Conservation (phyloP, 2,113 vertebrate genomes). For the Gasterosteus nipponicus region DNA sequence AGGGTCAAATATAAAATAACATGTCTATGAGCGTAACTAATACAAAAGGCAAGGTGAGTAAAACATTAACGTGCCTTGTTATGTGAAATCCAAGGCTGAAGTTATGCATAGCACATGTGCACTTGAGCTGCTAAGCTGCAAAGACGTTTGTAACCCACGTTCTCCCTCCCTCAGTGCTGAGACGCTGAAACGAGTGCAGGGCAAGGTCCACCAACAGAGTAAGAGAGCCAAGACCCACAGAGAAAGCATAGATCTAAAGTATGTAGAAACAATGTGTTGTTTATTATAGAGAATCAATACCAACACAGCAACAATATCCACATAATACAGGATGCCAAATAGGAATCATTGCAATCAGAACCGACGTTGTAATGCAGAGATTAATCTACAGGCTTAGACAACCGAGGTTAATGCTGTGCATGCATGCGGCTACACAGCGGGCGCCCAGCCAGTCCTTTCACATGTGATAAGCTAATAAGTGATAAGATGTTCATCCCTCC, state of each 20-base stretch:
- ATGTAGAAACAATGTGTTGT: neutral
- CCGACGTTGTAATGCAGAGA: slow-evolving; percentile 3
- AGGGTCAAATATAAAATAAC: slow-evolving; percentile 8
- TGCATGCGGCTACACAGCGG: slow-evolving; percentile 11
- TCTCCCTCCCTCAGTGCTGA: neutral
- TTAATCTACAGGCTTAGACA: slow-evolving; percentile 6
- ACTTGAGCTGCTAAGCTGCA: neutral
- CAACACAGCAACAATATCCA: too few species aligned
- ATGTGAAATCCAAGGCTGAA: neutral
- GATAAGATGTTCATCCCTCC: slow-evolving; percentile 8
- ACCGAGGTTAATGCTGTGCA: neutral
- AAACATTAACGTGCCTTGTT: neutral
- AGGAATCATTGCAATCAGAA: neutral
- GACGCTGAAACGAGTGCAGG: neutral
- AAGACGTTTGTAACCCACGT: slow-evolving; percentile 36
- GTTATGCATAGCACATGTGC: neutral
- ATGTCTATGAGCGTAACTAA: neutral
- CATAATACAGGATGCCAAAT: too few species aligned
- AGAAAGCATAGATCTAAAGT: neutral
- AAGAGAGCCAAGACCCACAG: neutral
- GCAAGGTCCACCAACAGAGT: slow-evolving; percentile 13
- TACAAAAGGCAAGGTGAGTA: neutral
- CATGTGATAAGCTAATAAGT: slow-evolving; percentile 9
- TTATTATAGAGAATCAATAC: neutral
- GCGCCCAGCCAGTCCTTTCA: slow-evolving; percentile 22